Conservation (phyloP, 2,113 vertebrate genomes). For the Cranoglanis bouderius region DNA sequence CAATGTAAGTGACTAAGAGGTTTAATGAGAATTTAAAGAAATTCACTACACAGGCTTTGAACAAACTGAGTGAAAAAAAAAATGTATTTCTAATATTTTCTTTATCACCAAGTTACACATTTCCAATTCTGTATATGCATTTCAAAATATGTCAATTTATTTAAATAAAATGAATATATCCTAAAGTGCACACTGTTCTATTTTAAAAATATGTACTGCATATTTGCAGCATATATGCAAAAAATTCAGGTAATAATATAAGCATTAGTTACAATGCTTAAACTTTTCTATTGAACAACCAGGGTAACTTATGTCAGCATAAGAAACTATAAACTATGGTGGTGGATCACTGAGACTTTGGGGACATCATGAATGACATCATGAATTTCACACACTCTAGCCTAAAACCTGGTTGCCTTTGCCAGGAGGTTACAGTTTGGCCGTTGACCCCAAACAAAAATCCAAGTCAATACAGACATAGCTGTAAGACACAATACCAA, state of each 20-base stretch:
- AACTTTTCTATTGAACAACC: neutral
- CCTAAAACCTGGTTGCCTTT: neutral
- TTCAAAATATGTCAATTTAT: neutral
- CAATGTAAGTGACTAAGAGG: slow-evolving; percentile 39
- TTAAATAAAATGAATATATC: neutral
- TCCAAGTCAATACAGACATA: neutral
- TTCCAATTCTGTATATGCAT: neutral
- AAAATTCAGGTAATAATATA: neutral
- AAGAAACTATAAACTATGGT: neutral
- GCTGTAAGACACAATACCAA: neutral
- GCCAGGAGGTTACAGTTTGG: neutral
- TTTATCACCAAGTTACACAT: neutral
- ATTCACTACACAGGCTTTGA: neutral
- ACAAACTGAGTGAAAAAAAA: neutral
- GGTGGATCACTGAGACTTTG: neutral
- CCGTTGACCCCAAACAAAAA: neutral
- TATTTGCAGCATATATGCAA: too few species aligned
- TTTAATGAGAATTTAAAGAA: slow-evolving; percentile 37
- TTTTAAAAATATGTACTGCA: neutral
- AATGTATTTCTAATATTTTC: neutral
- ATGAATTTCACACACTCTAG: neutral
- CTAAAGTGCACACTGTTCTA: neutral
- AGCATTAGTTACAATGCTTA: neutral
- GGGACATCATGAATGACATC: neutral
- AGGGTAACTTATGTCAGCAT: neutral